Conservation (phyloP, 2,888 invertebrate species). For the Tachina lurida region DNA sequence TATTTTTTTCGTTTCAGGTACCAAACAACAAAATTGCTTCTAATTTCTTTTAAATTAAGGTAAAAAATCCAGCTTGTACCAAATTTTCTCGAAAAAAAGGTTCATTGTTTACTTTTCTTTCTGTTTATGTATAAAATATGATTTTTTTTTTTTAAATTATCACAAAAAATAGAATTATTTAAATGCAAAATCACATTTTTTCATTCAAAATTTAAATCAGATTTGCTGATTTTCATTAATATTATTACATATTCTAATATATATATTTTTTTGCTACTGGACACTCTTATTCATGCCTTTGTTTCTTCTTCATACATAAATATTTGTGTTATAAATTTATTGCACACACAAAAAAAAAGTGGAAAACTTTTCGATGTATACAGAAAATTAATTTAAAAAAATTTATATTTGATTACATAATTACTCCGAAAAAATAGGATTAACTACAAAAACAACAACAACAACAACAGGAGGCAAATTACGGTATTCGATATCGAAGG, state of each 20-base stretch:
- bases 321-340: conserved; percentile 22
- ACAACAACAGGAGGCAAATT: background rate
- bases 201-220: conserved; percentile 1
- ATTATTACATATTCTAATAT: too few species aligned
- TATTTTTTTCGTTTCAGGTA: conserved; percentile 41
- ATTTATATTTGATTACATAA: conserved; percentile 16
- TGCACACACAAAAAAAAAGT: background rate
- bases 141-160: conserved; percentile 40
- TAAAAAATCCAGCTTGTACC: conserved; percentile 56
- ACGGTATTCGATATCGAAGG: too few species aligned
- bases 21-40: conserved; percentile 30
- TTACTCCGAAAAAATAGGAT: conserved; percentile 6
- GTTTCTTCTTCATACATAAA: conserved; percentile 12
- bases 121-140: conserved; percentile 55
- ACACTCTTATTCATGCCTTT: conserved; percentile 28
- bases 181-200: conserved; percentile 43
- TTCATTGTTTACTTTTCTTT: conserved; percentile 45
- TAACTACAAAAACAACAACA: conserved; percentile 2
- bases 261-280: conserved; percentile 9
- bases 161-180: conserved; percentile 24
- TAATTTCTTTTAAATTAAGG: conserved; percentile 57
- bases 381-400: conserved; percentile 22
- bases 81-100: conserved; percentile 45
- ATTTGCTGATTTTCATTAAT: conserved; percentile 23
- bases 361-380: conserved; percentile 24